Evolutionary conservation across 2,888 invertebrate genomes (phyloP), one percentile per base, ranked within the genome.

Genomic region (Lampropteryx suffumata): DNA sequence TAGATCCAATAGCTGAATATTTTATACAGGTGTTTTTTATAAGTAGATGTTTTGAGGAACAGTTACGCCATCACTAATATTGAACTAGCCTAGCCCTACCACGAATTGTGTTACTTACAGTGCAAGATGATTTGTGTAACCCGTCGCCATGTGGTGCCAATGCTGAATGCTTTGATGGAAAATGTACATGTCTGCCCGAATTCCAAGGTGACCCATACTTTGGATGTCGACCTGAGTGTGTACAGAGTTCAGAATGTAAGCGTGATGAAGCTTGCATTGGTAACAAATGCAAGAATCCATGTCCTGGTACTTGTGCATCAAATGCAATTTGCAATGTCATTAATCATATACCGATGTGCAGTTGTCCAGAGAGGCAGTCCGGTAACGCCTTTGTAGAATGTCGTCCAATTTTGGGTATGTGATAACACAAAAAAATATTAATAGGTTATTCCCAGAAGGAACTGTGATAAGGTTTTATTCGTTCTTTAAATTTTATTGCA

Each of bases 221-320:
- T 55, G 94, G 93, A 39, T 96, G 96, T 73, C 91, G 95, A 55
- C 96, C 96, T 1, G 95, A 96, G 83, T 96, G 96, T 78, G 91
- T 95, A 9, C 89, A 94, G 24, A 96, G 94, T 70, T 90, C 91
- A 3, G 96, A 96, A 64, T 96, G 96, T 74, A 82, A 93, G 5
- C 91, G 93, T 40, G 88, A 93, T 69, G 92, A 91, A 71, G 93
- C 95, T 36, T 96, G 96, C 66, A 90, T 94, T 5, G 90, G 91
- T 67, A 94, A 94, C 69, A 95, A 95, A 80, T 97, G 96, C 69
- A 78, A 82, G 55, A 93, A 96, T 81, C 96, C 96, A 47, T 96
- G 97, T 67, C 92, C 94, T 3, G 94, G 94, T 54, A 94, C 94
- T 24, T 97, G 97, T 73, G 96, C 95, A 0, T 71, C 88, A 41